Evolutionary conservation across 2,113 vertebrate species (phyloP).

Genomic region (Sylvicapra grimmia): DNA sequence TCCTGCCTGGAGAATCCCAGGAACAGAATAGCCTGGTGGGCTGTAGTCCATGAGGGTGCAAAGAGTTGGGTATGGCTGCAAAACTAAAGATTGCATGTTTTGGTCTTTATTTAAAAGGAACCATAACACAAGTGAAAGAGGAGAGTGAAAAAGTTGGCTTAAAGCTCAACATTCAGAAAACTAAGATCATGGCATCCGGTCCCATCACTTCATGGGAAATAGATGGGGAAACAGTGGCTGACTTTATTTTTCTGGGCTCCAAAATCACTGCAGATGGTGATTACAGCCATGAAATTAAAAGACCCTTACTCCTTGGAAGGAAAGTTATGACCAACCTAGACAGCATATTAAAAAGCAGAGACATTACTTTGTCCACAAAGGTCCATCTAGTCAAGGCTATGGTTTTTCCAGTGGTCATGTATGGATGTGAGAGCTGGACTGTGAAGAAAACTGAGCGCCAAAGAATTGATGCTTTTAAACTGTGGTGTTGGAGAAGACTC

Average conservation of each 20-base stretch:
- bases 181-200: background rate
- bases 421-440: background rate
- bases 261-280: background rate
- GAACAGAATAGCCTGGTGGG: background rate
- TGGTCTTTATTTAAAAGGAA: background rate
- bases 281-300: background rate
- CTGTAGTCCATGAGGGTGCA: background rate
- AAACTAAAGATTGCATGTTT: background rate
- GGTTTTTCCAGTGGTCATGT: background rate
- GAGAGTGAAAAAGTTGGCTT: background rate
- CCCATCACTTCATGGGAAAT: background rate
- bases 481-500: background rate
- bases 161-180: background rate
- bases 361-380: background rate
- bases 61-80: background rate
- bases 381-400: background rate
- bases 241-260: background rate
- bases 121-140: background rate
- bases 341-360: background rate
- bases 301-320: background rate
- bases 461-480: background rate
- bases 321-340: background rate
- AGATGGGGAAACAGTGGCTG: background rate
- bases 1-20: background rate
- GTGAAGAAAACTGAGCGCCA: fast-evolving